Base-by-base conservation (phyloP, 2,888 invertebrate genomes). In the Drosophila multiciliata region DNA sequence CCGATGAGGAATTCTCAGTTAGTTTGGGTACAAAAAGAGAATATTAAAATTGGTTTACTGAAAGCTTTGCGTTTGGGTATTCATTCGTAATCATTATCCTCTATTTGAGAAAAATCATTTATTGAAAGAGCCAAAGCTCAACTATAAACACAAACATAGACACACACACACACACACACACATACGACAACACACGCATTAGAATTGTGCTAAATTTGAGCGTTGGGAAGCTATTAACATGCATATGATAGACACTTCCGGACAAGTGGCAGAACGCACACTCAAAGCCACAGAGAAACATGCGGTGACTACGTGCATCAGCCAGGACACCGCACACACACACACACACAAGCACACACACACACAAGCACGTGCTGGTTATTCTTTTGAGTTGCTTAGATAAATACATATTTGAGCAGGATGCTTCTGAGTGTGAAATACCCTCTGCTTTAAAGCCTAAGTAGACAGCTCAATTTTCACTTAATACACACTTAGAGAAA, bases 171-270 rank as follows among this genome's bases (percentile, higher is more conserved):
- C 2, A 35, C 40, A 58, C 26, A 53, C 9, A 42, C 2, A 35
- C 40, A 55, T 32, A 48, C 11, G 23, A 48, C 23, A 29, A 45
- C 7, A 20, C 20, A 55, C 12, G n/a, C 26, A 55, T n/a, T 55
- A 8, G 15, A 26, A 36, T 26, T 63, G 61, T 45, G 45, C 48
- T 55, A 55, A 69, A 61, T 72, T 63, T 60, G 26, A 59, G 50
- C 50, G 35, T 38, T 54, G 50, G 63, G 58, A 74, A 78, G 82
- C 75, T 84, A 85, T 86, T 89, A 87, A 85, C 83, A 87, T 87
- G 86, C 86, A 87, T 89, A 89, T 85, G 89, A 87, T 89, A 80
- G 90, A 80, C 86, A 89, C 88, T 86, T 89, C 85, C 85, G 88
- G 77, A 76, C 74, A 79, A 84, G 82, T 87, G 81, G 74, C 64